Base-by-base conservation (phyloP, 1,140 invertebrate genomes). In the Lepidurus arcticus region DNA sequence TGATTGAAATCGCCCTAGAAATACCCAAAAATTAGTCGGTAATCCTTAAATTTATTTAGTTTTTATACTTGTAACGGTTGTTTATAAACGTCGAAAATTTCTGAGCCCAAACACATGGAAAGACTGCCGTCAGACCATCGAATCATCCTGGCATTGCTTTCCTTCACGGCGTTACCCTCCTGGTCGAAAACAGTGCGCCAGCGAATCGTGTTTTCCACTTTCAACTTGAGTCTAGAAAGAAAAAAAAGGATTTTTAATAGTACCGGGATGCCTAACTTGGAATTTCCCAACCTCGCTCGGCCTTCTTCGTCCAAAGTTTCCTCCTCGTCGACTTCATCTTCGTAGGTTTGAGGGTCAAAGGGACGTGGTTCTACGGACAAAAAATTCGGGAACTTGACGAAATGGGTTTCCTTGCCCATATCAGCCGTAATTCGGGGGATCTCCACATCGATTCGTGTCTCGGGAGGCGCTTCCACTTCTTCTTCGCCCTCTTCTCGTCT, bases 261-360 rank as follows among this genome's bases (percentile, higher is more conserved):
- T 78, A 65, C 21, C 34, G 3, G 34, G 34, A 34, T 34, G 3
- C 34, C 34, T 34, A 34, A 34, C 34, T 3, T 1, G n/a, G 44
- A 75, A 16, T 7, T 13, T n/a, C 1, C 6, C 4, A n/a, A 65
- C 88, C 92, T 90, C n/a, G 94, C 93, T 80, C 96, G 87, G 82
- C 98, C 98, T 88, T 99, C 98, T 84, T 99, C 98, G 85, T 99
- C 97, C 75, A 98, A 87, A 0, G 96, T 95, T 86, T 99, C 97
- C 85, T 99, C 97, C 83, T 99, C 98, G 83, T 99, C 97, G 81
- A 99, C 96, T 88, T 99, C 98, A 88, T 99, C 97, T 87, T 99
- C 98, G 85, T 99, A 99, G 0, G 93, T 95, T 79, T 92, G 91
- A 1, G 91, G 89, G 85, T 99, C 97, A 84, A 98, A 99, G 0